phyloP scores from a whole-genome alignment of 2,113 vertebrate genomes.

The Macheiramphus alcinus region DNA sequence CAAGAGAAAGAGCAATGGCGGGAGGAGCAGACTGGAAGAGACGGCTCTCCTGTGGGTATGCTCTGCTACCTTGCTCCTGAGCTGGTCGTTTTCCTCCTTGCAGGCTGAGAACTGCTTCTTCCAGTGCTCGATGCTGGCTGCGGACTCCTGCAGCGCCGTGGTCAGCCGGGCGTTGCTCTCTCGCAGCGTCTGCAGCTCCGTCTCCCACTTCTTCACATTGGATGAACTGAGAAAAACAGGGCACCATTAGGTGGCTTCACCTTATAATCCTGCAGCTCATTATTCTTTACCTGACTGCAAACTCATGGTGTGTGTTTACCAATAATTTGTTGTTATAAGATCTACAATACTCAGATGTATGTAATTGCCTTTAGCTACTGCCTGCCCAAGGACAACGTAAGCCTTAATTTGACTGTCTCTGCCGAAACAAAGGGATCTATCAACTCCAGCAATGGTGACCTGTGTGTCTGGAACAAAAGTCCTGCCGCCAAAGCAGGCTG shows the following conservation, averaged over 20 bases:
- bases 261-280: fast-evolving
- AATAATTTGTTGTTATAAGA: background rate
- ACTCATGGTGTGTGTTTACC: fast-evolving
- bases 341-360: background rate
- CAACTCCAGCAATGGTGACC: background rate
- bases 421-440: background rate
- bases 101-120: constrained; percentile 86
- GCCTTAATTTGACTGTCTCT: background rate
- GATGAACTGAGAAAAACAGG: constrained; percentile 73
- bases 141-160: constrained; percentile 87
- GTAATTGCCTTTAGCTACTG: background rate
- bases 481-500: background rate
- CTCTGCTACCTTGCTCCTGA: constrained; percentile 82
- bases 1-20: background rate
- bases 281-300: background rate
- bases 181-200: constrained; percentile 88
- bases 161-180: constrained; percentile 89
- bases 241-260: background rate
- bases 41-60: fast-evolving
- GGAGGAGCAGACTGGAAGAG: background rate
- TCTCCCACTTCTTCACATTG: constrained; percentile 94
- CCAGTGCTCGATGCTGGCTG: constrained; percentile 90
- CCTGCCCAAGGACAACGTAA: background rate
- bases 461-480: background rate
- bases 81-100: constrained; percentile 88